Conservation (phyloP, 2,113 vertebrate species). For the Trachemys scripta region DNA sequence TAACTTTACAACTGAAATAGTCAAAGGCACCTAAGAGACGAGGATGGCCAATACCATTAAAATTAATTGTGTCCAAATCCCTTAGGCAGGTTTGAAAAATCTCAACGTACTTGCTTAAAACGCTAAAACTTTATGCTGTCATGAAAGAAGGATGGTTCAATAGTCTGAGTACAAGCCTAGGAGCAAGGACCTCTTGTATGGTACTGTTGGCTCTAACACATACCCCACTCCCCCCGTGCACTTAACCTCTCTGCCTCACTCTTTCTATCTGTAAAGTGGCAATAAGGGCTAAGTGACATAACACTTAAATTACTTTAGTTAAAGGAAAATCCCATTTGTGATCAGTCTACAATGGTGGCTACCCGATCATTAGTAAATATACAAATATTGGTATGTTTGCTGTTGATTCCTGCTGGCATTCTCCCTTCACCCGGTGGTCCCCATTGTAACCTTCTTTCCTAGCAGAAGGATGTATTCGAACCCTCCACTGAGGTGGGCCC, state of each 20-base stretch:
- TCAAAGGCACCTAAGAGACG: background rate
- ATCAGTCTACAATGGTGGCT: background rate
- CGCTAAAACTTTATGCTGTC: background rate
- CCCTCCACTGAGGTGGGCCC: background rate
- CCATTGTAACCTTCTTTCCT: background rate
- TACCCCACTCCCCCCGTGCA: background rate
- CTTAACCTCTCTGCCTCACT: background rate
- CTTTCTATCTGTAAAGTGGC: background rate
- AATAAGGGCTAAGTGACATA: background rate
- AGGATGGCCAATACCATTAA: background rate
- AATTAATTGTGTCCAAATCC: background rate
- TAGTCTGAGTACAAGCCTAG: background rate
- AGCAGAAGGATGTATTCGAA: background rate
- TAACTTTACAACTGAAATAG: background rate
- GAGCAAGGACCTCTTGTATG: background rate
- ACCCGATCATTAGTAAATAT: background rate
- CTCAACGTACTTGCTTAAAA: background rate
- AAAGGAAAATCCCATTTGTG: background rate
- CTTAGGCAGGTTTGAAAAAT: slow-evolving; percentile 13
- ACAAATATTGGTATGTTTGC: background rate
- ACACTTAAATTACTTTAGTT: background rate
- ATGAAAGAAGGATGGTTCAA: background rate
- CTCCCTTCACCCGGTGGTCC: background rate
- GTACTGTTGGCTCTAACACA: background rate
- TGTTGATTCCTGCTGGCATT: background rate